These are phyloP conservation scores for Vanessa cardui DNA, from an alignment of 2,888 invertebrate species.

Conservation along the genomic window DNA sequence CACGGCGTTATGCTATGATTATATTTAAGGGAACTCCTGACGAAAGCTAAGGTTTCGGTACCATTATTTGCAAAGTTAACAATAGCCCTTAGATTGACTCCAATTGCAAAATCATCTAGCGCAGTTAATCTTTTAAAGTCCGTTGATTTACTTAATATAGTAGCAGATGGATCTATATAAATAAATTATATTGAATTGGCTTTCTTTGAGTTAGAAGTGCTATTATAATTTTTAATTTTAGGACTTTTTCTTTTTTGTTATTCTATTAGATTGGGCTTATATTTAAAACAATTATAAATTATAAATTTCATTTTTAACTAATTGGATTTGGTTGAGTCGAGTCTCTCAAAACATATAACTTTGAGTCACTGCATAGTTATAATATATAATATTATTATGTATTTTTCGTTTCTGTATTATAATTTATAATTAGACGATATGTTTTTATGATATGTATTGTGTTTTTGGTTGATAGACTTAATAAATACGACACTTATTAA, in stretches of 20 bases:
- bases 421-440: background rate
- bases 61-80: conserved; percentile 44
- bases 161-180: conserved; percentile 2
- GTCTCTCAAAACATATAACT: too few relatives aligned
- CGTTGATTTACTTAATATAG: conserved; percentile 5
- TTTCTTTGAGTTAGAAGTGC: background rate
- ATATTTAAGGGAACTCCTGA: conserved; percentile 41
- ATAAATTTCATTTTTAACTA: too few relatives aligned
- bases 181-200: conserved; percentile 13
- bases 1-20: conserved; percentile 56
- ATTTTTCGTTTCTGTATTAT: too few relatives aligned
- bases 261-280: too few relatives aligned
- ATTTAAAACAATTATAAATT: too few relatives aligned
- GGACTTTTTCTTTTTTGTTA: too few relatives aligned
- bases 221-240: background rate
- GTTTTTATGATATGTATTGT: background rate
- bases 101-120: conserved; percentile 57
- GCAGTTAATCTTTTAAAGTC: conserved; percentile 34
- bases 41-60: conserved; percentile 52
- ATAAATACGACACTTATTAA: conserved; percentile 24
- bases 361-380: too few relatives aligned
- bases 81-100: conserved; percentile 56
- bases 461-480: background rate
- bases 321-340: too few relatives aligned
- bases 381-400: too few relatives aligned